phyloP scores from a whole-genome alignment of 2,797 vertebrate species.

The Clamator glandarius region DNA sequence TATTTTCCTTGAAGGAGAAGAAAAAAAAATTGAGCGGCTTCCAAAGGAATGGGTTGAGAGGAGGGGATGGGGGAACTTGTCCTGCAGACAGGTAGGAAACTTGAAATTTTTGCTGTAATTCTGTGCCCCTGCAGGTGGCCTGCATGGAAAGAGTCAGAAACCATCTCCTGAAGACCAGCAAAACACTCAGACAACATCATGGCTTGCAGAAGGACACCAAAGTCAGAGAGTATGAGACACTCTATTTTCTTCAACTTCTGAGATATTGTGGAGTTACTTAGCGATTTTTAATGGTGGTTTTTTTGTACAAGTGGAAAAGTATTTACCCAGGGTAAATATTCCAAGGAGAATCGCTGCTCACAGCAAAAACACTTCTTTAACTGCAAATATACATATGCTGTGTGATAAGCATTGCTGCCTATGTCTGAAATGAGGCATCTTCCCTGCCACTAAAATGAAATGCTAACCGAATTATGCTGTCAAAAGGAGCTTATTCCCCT shows the following conservation, averaged over 20 bases:
- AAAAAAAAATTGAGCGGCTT: neutral
- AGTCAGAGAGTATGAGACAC: constrained; percentile 89
- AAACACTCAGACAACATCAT: constrained; percentile 85
- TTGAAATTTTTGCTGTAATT: constrained; percentile 1
- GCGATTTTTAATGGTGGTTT: neutral
- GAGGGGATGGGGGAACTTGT: neutral
- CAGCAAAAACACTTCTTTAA: neutral
- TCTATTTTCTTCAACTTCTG: constrained; percentile 11
- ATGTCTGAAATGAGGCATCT: neutral
- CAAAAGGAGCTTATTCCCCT: neutral
- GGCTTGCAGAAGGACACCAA: constrained; percentile 80
- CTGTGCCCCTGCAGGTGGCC: constrained; percentile 74
- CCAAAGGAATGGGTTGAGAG: neutral
- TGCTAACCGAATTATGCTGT: neutral
- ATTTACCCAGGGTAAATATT: neutral
- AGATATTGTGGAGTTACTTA: neutral
- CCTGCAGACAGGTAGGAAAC: neutral
- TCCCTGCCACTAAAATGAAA: constrained; percentile 2
- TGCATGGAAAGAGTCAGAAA: constrained; percentile 77
- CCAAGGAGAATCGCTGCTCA: neutral
- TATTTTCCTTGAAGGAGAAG: neutral
- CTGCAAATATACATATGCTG: neutral
- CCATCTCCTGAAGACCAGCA: constrained; percentile 87
- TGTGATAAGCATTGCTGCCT: neutral
- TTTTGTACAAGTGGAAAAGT: neutral